Evolutionary conservation across 2,797 vertebrate species (phyloP).

Genomic region (Triplophysa bombifrons): DNA sequence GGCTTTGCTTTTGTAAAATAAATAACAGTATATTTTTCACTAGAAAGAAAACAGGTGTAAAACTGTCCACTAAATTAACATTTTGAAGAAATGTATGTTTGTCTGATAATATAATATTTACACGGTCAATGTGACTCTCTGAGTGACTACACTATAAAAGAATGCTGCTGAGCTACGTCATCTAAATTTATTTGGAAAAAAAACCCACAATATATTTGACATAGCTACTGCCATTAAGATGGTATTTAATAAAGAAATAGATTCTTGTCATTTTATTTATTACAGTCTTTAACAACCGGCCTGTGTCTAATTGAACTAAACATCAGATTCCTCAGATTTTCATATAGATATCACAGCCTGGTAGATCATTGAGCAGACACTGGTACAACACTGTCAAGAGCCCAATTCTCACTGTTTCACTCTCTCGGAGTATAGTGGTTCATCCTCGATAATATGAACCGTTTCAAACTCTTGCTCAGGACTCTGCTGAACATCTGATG

Average conservation of each 20-base stretch:
- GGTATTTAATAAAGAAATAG: not conserved
- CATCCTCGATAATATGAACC: slow-evolving; percentile 61
- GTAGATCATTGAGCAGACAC: not conserved
- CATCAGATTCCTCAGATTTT: not conserved
- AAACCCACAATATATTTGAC: too few species aligned
- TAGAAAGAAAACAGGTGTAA: not conserved
- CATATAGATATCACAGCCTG: not conserved
- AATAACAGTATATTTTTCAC: too few species aligned
- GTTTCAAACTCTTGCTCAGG: slow-evolving; percentile 17
- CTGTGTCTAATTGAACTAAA: not conserved
- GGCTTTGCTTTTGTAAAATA: too few species aligned
- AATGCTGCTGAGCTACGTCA: not conserved
- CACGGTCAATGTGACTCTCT: not conserved
- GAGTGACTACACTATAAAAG: not conserved
- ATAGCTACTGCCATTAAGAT: not conserved
- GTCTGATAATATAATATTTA: not conserved
- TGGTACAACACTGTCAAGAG: not conserved
- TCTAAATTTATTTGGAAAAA: not conserved
- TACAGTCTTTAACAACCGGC: not conserved
- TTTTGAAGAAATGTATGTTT: not conserved
- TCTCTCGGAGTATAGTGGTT: slow-evolving; percentile 53
- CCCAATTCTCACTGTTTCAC: slow-evolving; percentile 64
- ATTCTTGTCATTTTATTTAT: not conserved
- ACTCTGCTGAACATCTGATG: not conserved
- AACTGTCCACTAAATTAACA: not conserved